Conservation (phyloP, 2,113 vertebrate species). For the Ondatra zibethicus region DNA sequence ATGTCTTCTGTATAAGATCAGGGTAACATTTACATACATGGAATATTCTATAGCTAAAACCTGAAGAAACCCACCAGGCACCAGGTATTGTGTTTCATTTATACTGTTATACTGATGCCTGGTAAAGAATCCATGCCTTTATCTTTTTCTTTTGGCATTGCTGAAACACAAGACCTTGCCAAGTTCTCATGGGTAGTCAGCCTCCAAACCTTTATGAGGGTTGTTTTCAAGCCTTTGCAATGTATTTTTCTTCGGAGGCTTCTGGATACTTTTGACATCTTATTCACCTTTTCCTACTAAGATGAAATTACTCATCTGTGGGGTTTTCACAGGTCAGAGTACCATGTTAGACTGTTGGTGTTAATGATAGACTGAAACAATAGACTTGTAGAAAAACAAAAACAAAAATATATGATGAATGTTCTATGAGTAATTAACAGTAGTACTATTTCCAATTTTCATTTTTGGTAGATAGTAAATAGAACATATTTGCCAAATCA, state of each 20-base stretch:
- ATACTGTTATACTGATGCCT: background rate
- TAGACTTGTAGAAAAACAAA: background rate
- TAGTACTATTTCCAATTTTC: background rate
- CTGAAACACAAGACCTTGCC: background rate
- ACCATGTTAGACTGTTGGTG: background rate
- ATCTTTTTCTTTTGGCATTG: background rate
- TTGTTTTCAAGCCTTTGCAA: background rate
- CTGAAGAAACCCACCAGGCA: background rate
- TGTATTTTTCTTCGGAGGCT: background rate
- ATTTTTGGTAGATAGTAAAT: background rate
- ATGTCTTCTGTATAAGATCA: background rate
- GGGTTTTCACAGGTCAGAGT: background rate
- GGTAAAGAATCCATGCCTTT: background rate
- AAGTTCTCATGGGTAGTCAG: background rate
- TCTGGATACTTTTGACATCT: background rate
- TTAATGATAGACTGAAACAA: background rate
- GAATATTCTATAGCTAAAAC: background rate
- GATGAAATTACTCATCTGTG: background rate
- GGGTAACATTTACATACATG: background rate
- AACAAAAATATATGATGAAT: background rate
- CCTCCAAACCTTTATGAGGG: background rate
- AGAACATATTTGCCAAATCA: background rate
- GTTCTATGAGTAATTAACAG: background rate
- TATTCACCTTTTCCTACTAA: background rate
- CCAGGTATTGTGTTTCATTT: background rate